Evolutionary conservation across 1,140 invertebrate genomes (phyloP).

Genomic region (Drosophila chauvacae): DNA sequence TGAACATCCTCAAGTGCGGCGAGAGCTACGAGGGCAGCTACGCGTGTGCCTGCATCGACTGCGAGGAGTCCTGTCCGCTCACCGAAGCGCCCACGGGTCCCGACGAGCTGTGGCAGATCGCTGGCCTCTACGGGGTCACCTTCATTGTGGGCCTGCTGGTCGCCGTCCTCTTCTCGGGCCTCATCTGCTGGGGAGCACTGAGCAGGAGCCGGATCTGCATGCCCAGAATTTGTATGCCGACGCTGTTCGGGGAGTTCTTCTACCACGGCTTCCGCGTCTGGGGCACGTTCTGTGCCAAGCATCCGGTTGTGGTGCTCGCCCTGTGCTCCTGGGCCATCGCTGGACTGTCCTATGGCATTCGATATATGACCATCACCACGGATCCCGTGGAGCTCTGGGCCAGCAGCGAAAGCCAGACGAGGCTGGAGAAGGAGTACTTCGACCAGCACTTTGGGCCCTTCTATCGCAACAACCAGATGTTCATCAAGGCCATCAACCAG

Average conservation of each 20-base stretch:
- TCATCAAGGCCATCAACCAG: slow-evolving; percentile 84
- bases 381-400: slow-evolving; percentile 97
- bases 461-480: slow-evolving; percentile 95
- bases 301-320: slow-evolving; percentile 87
- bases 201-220: not conserved
- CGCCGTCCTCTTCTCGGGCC: slow-evolving; percentile 49
- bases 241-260: slow-evolving; percentile 79
- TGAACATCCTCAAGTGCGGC: slow-evolving; percentile 86
- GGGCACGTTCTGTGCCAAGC: slow-evolving; percentile 87
- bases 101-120: slow-evolving; percentile 72
- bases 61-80: slow-evolving; percentile 87
- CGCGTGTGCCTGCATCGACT: slow-evolving; percentile 93
- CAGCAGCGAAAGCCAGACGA: slow-evolving; percentile 89
- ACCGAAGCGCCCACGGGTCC: slow-evolving; percentile 85
- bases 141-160: slow-evolving; percentile 83
- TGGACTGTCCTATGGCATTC: slow-evolving; percentile 88
- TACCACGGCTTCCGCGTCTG: slow-evolving; percentile 86
- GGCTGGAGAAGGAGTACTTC: slow-evolving; percentile 93
- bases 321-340: slow-evolving; percentile 86
- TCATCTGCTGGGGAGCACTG: slow-evolving; percentile 51
- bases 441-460: slow-evolving; percentile 95
- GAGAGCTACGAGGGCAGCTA: slow-evolving; percentile 86
- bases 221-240: slow-evolving; percentile 56
- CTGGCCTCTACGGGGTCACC: slow-evolving; percentile 74
- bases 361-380: slow-evolving; percentile 89